Percentiles rank a stretch among this genome's conserved stretches.
phyloP scores from a whole-genome alignment of 2,113 vertebrate genomes.

The Epinephelus lanceolatus region DNA sequence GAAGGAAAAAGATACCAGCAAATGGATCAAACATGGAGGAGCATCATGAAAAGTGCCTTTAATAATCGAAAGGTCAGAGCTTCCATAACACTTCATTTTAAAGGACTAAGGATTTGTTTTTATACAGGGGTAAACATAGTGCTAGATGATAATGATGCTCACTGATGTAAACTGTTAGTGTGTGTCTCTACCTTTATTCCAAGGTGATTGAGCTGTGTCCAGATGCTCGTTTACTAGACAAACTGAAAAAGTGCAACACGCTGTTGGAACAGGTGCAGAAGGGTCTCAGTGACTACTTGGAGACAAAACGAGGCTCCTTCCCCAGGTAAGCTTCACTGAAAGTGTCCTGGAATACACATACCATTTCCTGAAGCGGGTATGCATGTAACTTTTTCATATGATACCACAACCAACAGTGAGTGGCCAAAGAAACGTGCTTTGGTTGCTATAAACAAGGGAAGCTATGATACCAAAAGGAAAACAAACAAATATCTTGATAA shows the following conservation, averaged over 20 bases:
- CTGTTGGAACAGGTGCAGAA: slow-evolving; percentile 92
- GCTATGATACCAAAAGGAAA: not conserved
- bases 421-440: not conserved
- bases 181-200: slow-evolving; percentile 24
- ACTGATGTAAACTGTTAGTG: not conserved
- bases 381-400: not conserved
- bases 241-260: slow-evolving; percentile 86
- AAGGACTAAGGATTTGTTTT: not conserved
- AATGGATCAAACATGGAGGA: slow-evolving; percentile 90
- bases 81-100: not conserved
- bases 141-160: not conserved
- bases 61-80: slow-evolving; percentile 86
- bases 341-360: not conserved
- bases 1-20: slow-evolving; percentile 90
- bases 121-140: not conserved
- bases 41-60: slow-evolving; percentile 88
- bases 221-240: slow-evolving; percentile 84
- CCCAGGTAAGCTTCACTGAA: slow-evolving; percentile 84
- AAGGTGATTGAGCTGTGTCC: slow-evolving; percentile 92
- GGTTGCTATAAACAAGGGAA: not conserved
- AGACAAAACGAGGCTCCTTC: slow-evolving; percentile 89
- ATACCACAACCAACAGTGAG: not conserved
- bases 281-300: slow-evolving; percentile 92
- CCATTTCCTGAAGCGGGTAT: not conserved
- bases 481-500: not conserved